These are phyloP conservation scores for Simalia tracyae DNA, from an alignment of 2,797 vertebrate species.

Conservation along the genomic window DNA sequence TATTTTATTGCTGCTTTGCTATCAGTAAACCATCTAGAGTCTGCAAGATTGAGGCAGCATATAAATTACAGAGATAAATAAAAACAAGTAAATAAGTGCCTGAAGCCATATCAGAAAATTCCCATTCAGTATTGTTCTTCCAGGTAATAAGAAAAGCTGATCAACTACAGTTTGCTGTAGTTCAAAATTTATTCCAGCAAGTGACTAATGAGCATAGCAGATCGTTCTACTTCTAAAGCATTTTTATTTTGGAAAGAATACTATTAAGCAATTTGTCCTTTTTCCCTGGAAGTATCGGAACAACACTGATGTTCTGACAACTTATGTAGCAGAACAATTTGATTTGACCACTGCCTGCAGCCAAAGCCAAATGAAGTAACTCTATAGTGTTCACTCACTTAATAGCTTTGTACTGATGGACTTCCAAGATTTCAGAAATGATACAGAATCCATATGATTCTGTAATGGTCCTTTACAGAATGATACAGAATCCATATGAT, in stretches of 20 bases:
- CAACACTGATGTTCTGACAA: conserved; percentile 44
- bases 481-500: too few species aligned
- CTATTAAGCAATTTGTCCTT: conserved; percentile 61
- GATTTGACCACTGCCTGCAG: neutral
- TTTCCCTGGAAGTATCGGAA: conserved; percentile 50
- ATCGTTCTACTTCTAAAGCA: conserved; percentile 63
- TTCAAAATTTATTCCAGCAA: conserved; percentile 61
- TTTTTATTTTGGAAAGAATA: conserved; percentile 55
- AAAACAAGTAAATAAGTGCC: neutral
- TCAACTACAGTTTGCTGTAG: conserved; percentile 42
- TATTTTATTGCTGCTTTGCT: neutral
- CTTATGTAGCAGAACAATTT: conserved; percentile 51
- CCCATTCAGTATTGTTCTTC: conserved; percentile 31
- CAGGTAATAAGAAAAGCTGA: conserved; percentile 45
- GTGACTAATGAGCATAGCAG: conserved; percentile 65
- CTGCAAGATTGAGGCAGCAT: neutral
- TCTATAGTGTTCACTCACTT: neutral
- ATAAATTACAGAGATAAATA: neutral
- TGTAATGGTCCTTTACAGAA: neutral
- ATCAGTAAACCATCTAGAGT: neutral
- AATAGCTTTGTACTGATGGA: neutral
- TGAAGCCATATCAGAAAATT: conserved; percentile 11
- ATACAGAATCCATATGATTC: neutral
- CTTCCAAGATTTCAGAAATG: neutral
- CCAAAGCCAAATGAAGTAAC: neutral